Evolutionary conservation across 2,888 invertebrate species (phyloP), one percentile per base, ranked within the genome.

Genomic region (Galerucella nymphaeae): DNA sequence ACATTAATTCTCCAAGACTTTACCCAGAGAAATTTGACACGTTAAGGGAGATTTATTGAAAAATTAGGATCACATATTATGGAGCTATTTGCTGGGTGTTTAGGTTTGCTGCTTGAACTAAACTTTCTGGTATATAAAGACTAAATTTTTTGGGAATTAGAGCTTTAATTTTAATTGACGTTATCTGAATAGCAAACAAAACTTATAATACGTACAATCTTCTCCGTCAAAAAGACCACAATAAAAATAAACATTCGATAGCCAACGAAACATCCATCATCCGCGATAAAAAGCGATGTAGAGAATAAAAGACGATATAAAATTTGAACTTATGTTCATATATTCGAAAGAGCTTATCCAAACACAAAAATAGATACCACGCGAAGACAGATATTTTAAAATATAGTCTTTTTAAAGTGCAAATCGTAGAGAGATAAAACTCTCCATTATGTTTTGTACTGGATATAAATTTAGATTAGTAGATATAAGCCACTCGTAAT

Each of bases 391-490:
- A 61, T 61, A 74, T 71, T 71, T 61, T 74, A 59, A 74, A 65
- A 74, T 71, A 74, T 62, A 48, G 69, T 66, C 45, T 70, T 76
- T 76, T 74, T 72, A 74, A 75, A 75, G 78, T 78, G 76, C 78
- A 77, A 79, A 80, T 77, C 79, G 79, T 75, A 74, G 71, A 74
- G 73, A 76, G 74, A 76, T 77, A 76, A 73, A 76, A 75, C 70
- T 71, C 66, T 58, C 75, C 68, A 72, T 76, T 72, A 75, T 77
- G 70, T 75, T 73, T 72, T 75, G 73, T 65, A 70, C 76, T 76
- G 72, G 82, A 79, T 80, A 84, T 82, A 84, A 84, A 83, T 83
- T 81, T 78, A 79, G 83, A 83, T 83, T 83, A 82, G 81, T 77
- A 78, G 76, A 80, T 79, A 82, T 79, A 82, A 81, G 79, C 82